Base-by-base conservation (phyloP, 2,888 invertebrate genomes). In the Drosophila siamana region DNA sequence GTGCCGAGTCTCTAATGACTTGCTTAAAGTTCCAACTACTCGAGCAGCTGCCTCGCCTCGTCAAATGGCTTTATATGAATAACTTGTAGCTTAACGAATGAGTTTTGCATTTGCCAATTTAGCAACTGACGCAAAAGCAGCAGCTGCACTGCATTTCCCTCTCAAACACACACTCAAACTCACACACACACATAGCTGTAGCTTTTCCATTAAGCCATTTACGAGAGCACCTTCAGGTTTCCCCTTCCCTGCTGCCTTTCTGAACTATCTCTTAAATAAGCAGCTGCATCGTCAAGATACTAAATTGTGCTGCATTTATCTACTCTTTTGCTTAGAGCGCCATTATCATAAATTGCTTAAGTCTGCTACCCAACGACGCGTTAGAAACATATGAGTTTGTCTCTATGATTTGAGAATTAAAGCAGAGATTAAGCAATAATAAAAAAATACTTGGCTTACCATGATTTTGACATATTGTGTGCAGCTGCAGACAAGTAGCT, bases 1-100 rank as follows among this genome's bases (percentile, higher is more conserved):
- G 78, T 73, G 83, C 69, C 33, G 55, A 61, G 69, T 65, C 79
- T 64, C 71, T 69, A 88, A 82, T 88, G 83, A 85, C 74, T 74
- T 79, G 82, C 74, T 43, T 60, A 55, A 86, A 82, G 54, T 73
- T 79, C 19, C 26, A 36, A 24, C 28, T 55, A 40, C 24, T 36
- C 15, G 40, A 60, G 46, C 66, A 75, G 66, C 74, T 69, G 69
- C 55, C 65, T 61, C 57, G n/a, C n/a, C 59, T 46, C 47, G 22
- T 8, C 22, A 46, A 71, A 63, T 50, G 16, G 36, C 4, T 30
- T 51, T 22, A 13, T 46, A 36, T 16, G 51, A 28, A n/a, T 43
- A 30, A 16, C 43, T 46, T 36, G 6, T 22, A 52, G 40, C 52
- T 41, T 51, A 40, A 47, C 46, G 46, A 71, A 72, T 59, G 59